Conservation (phyloP, 2,113 vertebrate genomes). For the Laticauda colubrina region DNA sequence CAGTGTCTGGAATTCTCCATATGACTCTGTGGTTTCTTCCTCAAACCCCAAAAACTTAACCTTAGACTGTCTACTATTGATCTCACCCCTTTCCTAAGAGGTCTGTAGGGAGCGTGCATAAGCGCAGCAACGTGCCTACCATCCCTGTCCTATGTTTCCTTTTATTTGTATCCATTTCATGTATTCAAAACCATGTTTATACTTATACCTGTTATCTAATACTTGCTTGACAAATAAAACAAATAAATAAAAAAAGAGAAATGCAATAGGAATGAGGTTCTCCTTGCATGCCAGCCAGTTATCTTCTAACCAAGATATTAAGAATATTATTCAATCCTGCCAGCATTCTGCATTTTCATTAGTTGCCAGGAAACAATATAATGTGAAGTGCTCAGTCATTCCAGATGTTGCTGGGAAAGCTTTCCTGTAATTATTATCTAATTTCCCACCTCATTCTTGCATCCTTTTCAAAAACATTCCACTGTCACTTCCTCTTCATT, state of each 20-base stretch:
- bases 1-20: no score
- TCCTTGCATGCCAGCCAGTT: neutral
- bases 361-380: conserved; percentile 23
- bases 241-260: neutral
- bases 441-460: conserved; percentile 18
- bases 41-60: no score
- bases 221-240: no score
- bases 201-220: no score
- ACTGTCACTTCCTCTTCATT: conserved; percentile 10
- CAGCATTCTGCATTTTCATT: neutral
- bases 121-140: no score
- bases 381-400: conserved; percentile 6
- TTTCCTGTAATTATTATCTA: conserved; percentile 22
- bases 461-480: conserved; percentile 15
- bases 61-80: no score
- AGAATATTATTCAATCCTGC: accelerated
- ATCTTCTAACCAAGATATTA: accelerated
- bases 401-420: conserved; percentile 20
- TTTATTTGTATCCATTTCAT: no score
- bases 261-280: neutral
- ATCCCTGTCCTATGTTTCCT: no score
- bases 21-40: no score
- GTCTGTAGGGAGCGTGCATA: no score
- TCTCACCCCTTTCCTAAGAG: no score
- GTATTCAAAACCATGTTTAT: no score